Base-by-base conservation (phyloP, 2,888 invertebrate species). In the Elaeidobius kamerunicus region DNA sequence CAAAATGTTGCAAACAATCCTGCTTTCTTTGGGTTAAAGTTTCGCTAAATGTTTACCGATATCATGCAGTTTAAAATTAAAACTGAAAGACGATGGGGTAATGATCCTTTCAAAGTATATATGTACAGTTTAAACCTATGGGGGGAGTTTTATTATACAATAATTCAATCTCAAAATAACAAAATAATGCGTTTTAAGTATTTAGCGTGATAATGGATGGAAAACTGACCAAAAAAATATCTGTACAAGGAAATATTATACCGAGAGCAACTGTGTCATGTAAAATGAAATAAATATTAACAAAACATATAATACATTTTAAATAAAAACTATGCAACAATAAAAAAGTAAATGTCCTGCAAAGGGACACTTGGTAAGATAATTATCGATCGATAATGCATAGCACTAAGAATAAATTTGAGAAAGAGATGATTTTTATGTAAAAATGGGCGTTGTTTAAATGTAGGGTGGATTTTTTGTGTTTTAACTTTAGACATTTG, bases 281-380 rank as follows among this genome's bases (percentile, higher is more conserved):
- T 41, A 36, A 35, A 35, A 52, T 35, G 27, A 52, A 52, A 52
- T 45, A 52, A 52, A 52, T 52, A 52, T 27, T 42, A 47, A 52
- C 47, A 52, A 47, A 52, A 52, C 30, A 42, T 42, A 42, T 38
- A 47, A n/a, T n/a, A n/a, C n/a, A n/a, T n/a, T 27, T 47, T 41
- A 52, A 45, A 39, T 52, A 52, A 52, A 46, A 47, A 47, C 47
- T 47, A 47, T 41, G 23, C 38, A 52, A 52, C 52, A 47, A 52
- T 38, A 30, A 46, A 23, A 27, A 17, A 27, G 4, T 40, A n/a
- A n/a, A n/a, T n/a, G n/a, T n/a, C n/a, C n/a, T n/a, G n/a, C n/a
- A n/a, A n/a, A n/a, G n/a, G n/a, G n/a, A n/a, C n/a, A n/a, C n/a
- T n/a, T n/a, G n/a, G n/a, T n/a, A n/a, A n/a, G n/a, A n/a, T n/a